Evolutionary conservation across 2,888 invertebrate genomes (phyloP), one percentile per base, ranked within the genome.

Genomic region (Allophyes oxyacanthae): DNA sequence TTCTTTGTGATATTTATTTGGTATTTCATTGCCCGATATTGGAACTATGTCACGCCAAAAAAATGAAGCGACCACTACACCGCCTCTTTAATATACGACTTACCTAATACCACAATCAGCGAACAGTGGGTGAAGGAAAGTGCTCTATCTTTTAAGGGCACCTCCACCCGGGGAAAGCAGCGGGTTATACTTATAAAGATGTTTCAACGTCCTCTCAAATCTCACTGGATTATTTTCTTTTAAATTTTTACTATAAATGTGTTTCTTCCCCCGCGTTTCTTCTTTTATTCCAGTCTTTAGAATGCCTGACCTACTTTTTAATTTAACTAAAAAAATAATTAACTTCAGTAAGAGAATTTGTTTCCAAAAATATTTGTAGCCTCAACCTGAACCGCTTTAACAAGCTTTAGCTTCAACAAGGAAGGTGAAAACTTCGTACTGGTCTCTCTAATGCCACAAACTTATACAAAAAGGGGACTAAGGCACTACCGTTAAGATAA

Each of bases 401-500:
- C 25, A 5, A 6, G 25, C 6, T 49, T 64, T 46, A 58, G 46
- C 41, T 64, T 33, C 41, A 55, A 50, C 43, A 67, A 64, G 54
- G 34, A 48, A 55, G 33, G 28, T 50, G 52, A 26, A 57, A 70
- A 64, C 37, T 67, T 63, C 26, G 46, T 36, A 41, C 26, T 34
- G 42, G 57, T 67, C 57, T 25, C 48, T 57, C 14, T 14, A 56
- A 53, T 52, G 45, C 11, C 37, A 45, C 40, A 62, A 68, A 68
- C 52, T 61, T 62, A 52, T 55, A 48, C 57, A 56, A 64, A 67
- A 64, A 64, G 52, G 58, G 59, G 32, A 34, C 53, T 30, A 34
- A 34, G 36, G 28, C 38, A 45, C 63, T 63, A 54, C 58, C 54
- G 56, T 70, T 63, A 66, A 66, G 69, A 72, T 72, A 72, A 66